These are phyloP conservation scores for Nemapogon koenigi DNA, from an alignment of 2,888 invertebrate species.

Conservation along the genomic window DNA sequence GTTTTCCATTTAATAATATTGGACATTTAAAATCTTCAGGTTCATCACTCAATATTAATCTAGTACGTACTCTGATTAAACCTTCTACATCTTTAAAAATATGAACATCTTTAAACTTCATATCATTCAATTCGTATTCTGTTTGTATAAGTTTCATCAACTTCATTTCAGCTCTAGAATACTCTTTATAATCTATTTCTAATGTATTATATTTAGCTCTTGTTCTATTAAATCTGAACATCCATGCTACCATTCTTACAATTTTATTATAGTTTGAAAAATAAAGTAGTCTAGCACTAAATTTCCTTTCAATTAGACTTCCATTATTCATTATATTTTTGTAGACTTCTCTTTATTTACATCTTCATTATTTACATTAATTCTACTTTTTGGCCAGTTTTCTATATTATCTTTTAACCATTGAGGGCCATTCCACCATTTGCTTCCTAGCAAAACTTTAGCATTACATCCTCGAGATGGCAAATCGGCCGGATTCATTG, in stretches of 20 bases:
- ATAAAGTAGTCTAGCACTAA: not conserved
- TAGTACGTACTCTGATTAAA: constrained; percentile 8
- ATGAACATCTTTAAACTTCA: not conserved
- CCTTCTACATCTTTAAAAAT: constrained; percentile 6
- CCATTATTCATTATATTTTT: too few species aligned
- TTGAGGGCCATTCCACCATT: constrained; percentile 10
- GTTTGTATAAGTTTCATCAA: constrained; percentile 3
- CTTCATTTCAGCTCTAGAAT: constrained; percentile 3
- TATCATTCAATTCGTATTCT: not conserved
- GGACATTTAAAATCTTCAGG: constrained; percentile 9
- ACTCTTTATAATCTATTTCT: constrained; percentile 4
- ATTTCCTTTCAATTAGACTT: not conserved
- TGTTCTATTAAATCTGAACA: constrained; percentile 2
- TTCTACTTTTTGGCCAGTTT: constrained; percentile 2
- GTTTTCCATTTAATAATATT: constrained; percentile 3
- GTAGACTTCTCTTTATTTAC: not conserved
- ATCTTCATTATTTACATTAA: not conserved
- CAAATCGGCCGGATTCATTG: constrained; percentile 9
- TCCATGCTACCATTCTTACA: constrained; percentile 9
- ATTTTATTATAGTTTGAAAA: constrained; percentile 10
- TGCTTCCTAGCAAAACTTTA: not conserved
- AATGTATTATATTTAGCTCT: not conserved
- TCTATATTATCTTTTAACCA: constrained; percentile 4
- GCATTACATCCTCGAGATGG: constrained; percentile 10
- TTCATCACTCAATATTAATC: constrained; percentile 5